Base-by-base conservation (phyloP, 2,888 invertebrate species). In the Trachelus tabidus region DNA sequence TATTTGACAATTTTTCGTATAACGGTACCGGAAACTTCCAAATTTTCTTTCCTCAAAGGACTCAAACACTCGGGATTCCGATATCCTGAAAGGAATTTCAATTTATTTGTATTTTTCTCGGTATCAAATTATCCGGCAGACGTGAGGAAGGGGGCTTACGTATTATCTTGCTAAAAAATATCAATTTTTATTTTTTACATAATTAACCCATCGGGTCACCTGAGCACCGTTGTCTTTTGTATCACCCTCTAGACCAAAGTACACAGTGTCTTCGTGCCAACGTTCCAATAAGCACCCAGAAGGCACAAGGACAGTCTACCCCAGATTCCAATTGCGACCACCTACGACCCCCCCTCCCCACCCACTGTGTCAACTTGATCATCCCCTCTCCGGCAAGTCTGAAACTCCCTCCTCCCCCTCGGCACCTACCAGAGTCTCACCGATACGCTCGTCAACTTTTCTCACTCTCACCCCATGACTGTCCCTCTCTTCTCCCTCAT, bases 231-330 rank as follows among this genome's bases (percentile, higher is more conserved):
- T 15, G 40, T 40, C 40, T 40, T 81, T 78, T 84, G 82, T 84
- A 80, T 82, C 87, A 85, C 84, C 85, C 83, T 86, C 81, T 87
- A 86, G 83, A 84, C 84, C 84, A 87, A 87, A 85, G 87, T 87
- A 40, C 40, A 87, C 87, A 81, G 86, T 85, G 88, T 87, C 87
- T 89, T 87, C 86, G 89, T 90, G 90, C 90, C 90, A 90, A 90
- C 89, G 89, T 89, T 90, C 89, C 89, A 90, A 89, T 89, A 90
- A 90, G 88, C 88, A 89, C 87, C 87, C 86, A 86, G 88, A 89
- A 89, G 77, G 89, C 89, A 86, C 90, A 90, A 90, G 90, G 90
- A 90, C 90, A 88, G 89, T 86, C 88, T 90, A 90, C 90, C 90
- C 90, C 87, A 90, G 90, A 89, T 89, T 89, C 90, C 89, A 87